phyloP scores from a whole-genome alignment of 2,113 vertebrate genomes.

The Eidolon helvum region DNA sequence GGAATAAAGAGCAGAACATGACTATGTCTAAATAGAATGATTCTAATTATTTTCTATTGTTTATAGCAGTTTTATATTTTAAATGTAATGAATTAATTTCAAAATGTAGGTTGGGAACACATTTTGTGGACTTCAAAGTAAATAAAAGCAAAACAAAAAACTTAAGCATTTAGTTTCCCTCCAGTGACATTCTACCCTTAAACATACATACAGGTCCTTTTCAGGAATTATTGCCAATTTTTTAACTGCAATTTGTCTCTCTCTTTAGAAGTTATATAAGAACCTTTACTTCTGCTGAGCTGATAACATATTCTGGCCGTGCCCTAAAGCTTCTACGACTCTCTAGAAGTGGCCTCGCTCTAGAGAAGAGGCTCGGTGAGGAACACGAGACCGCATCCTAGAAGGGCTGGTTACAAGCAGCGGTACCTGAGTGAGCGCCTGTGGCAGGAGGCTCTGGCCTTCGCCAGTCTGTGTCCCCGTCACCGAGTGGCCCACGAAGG shows the following conservation, averaged over 20 bases:
- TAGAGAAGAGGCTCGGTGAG: neutral
- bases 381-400: neutral
- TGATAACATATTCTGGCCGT: neutral
- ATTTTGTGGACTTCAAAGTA: neutral
- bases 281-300: neutral
- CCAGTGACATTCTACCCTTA: neutral
- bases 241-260: neutral
- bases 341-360: neutral
- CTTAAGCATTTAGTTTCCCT: neutral
- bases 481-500: conserved; percentile 86
- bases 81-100: neutral
- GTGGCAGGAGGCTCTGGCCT: conserved; percentile 82
- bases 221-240: neutral
- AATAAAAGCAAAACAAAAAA: neutral
- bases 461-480: conserved; percentile 82
- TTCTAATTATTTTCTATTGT: neutral
- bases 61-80: neutral
- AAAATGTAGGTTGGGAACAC: neutral
- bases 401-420: neutral
- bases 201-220: neutral
- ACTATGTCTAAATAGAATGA: neutral
- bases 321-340: neutral
- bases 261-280: neutral
- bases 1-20: neutral
- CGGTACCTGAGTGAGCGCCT: conserved; percentile 87